Percentiles rank a stretch among this genome's conserved stretches.
phyloP scores from a whole-genome alignment of 2,113 vertebrate species.

The Neomonachus schauinslandi region DNA sequence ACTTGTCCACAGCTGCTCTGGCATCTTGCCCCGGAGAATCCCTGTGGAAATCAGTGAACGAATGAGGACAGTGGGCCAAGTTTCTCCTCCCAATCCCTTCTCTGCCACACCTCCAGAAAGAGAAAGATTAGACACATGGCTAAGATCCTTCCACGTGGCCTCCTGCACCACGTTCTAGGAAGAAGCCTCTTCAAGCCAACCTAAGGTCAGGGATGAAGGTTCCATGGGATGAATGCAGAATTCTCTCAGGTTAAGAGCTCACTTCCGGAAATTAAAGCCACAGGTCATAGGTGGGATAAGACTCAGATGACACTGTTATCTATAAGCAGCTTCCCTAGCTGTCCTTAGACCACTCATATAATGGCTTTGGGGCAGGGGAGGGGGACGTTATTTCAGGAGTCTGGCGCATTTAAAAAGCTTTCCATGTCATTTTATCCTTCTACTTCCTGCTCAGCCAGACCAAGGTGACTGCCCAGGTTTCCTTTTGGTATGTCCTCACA shows the following conservation, averaged over 20 bases:
- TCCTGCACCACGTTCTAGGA: neutral
- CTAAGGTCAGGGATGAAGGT: neutral
- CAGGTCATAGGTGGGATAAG: neutral
- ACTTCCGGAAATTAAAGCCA: neutral
- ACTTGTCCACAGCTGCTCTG: slow-evolving; percentile 89
- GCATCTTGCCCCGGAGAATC: slow-evolving; percentile 92
- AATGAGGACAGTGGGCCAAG: fast-evolving
- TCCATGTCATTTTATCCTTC: neutral
- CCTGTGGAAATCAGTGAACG: slow-evolving; percentile 78
- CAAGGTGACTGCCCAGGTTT: neutral
- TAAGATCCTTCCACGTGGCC: neutral
- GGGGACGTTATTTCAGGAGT: neutral
- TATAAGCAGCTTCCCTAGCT: neutral
- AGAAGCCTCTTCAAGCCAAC: neutral
- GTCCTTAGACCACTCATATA: neutral
- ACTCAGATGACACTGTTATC: neutral
- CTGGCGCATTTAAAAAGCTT: neutral
- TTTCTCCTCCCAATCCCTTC: too few species aligned
- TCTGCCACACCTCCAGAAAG: neutral
- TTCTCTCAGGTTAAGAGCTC: neutral
- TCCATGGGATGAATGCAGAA: neutral
- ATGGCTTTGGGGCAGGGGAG: neutral
- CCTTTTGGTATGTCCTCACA: neutral
- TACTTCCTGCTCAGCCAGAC: neutral
- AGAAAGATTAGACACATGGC: neutral